Conservation (phyloP, 2,113 vertebrate species). For the Mystacornis crossleyi region DNA sequence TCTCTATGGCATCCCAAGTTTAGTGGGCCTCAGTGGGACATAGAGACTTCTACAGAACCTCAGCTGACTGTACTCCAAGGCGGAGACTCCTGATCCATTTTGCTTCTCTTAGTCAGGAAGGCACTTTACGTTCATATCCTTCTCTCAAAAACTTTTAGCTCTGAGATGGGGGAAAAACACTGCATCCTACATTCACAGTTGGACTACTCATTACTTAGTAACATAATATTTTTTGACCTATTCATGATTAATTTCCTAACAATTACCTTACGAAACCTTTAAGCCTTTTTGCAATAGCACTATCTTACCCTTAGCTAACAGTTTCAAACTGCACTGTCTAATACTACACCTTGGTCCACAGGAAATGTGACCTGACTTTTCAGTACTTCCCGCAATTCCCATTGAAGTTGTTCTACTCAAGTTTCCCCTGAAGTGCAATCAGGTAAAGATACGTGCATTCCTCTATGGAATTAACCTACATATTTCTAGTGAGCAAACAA, state of each 20-base stretch:
- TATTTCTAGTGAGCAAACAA: slow-evolving; percentile 10
- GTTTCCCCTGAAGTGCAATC: not conserved
- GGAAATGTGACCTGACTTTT: not conserved
- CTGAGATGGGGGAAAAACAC: not conserved
- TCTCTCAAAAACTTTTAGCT: not conserved
- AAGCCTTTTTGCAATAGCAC: not conserved
- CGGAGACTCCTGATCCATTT: not conserved
- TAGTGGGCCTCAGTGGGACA: rapidly evolving
- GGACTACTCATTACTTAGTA: not conserved
- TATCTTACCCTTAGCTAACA: not conserved
- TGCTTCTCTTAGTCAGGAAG: not conserved
- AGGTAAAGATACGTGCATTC: not conserved
- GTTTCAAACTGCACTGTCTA: not conserved
- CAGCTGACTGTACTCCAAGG: not conserved
- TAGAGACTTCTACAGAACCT: not conserved
- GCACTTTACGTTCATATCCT: not conserved
- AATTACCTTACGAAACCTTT: not conserved
- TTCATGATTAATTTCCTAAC: not conserved
- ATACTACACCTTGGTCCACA: not conserved
- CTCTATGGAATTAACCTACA: slow-evolving; percentile 54
- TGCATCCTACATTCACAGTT: not conserved
- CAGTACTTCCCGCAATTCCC: not conserved
- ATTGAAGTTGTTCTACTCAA: not conserved
- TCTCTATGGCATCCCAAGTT: not conserved
- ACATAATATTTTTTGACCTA: not conserved